Evolutionary conservation across 2,797 vertebrate species (phyloP).

Genomic region (Galago senegalensis): DNA sequence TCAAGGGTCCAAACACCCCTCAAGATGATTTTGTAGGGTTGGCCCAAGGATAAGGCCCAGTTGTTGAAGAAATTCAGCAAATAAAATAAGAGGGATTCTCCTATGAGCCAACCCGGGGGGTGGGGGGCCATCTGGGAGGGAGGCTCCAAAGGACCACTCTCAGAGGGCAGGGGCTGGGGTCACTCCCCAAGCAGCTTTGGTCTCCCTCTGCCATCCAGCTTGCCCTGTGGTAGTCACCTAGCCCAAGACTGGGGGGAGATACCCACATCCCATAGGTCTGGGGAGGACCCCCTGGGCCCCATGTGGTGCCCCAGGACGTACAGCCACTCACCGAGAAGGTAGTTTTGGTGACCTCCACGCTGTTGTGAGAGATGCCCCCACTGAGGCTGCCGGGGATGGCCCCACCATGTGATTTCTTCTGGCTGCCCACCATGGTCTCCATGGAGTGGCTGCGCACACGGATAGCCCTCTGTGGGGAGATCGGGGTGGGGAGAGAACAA

Average conservation of each 20-base stretch:
- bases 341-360: constrained; percentile 95
- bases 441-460: constrained; percentile 98
- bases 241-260: not conserved
- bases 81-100: not conserved
- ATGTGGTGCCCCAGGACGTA: accelerated
- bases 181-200: not conserved
- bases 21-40: not conserved
- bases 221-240: not conserved
- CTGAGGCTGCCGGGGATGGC: constrained; percentile 96
- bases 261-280: not conserved
- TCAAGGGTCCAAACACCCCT: not conserved
- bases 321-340: constrained; percentile 95
- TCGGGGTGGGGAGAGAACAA: not conserved
- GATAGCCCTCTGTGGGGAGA: constrained; percentile 94
- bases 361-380: constrained; percentile 95
- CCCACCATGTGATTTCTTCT: constrained; percentile 93
- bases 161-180: not conserved
- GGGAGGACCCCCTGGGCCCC: not conserved
- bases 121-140: not conserved
- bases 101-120: too few species aligned
- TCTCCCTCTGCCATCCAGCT: not conserved
- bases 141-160: not conserved
- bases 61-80: not conserved
- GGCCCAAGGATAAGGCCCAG: not conserved
- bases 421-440: constrained; percentile 98